A percentile compares a stretch with the other conserved stretches of the same genome.
These are phyloP conservation scores for Tenebrio molitor DNA, from an alignment of 1,140 invertebrate genomes.

Conservation along the genomic window DNA sequence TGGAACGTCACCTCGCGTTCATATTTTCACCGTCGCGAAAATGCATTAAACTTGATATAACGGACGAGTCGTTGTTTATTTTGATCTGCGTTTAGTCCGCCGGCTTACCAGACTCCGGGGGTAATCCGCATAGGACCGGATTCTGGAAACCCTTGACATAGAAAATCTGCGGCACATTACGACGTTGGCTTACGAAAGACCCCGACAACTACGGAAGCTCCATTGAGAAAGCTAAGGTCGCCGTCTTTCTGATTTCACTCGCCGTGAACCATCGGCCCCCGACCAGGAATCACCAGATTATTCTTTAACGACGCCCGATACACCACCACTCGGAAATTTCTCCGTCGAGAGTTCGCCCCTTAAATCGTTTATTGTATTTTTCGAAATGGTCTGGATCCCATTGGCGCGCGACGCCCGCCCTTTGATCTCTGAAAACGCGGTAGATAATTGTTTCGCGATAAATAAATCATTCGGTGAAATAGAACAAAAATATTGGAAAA, in stretches of 20 bases:
- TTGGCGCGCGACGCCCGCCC: too few species aligned
- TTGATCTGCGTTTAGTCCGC: slow-evolving; percentile 43
- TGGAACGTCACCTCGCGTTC: background rate
- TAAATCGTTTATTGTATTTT: too few species aligned
- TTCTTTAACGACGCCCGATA: slow-evolving; percentile 18
- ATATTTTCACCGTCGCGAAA: slow-evolving; percentile 14
- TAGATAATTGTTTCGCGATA: too few species aligned
- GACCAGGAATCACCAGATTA: slow-evolving; percentile 9
- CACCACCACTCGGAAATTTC: background rate
- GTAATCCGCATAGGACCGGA: slow-evolving; percentile 15
- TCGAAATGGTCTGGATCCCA: too few species aligned
- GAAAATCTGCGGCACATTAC: slow-evolving; percentile 16
- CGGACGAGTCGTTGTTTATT: slow-evolving; percentile 33
- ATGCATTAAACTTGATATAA: slow-evolving; percentile 29
- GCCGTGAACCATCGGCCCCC: background rate
- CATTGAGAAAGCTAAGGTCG: background rate
- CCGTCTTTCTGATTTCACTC: slow-evolving; percentile 4
- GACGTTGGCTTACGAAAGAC: slow-evolving; percentile 25
- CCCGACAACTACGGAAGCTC: slow-evolving; percentile 29
- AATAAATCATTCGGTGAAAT: too few species aligned
- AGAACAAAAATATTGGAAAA: too few species aligned
- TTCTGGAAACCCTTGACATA: slow-evolving; percentile 12
- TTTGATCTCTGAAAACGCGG: too few species aligned
- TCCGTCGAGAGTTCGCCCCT: too few species aligned
- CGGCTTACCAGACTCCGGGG: slow-evolving; percentile 14